These are phyloP conservation scores for Pangasius krempfi DNA, from an alignment of 2,797 vertebrate species.

Conservation along the genomic window DNA sequence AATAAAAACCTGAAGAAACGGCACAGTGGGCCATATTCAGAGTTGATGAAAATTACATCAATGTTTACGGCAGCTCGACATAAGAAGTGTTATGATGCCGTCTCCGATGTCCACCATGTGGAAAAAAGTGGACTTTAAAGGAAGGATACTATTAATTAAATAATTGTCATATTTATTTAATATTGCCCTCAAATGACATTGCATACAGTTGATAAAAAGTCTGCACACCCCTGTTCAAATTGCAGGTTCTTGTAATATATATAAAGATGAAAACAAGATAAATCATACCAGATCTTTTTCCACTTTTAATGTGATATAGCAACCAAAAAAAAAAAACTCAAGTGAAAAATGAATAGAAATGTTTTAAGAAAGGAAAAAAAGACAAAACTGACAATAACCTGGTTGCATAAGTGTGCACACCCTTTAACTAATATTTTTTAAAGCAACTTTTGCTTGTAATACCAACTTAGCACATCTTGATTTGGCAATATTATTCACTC, in stretches of 20 bases:
- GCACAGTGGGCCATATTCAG: background rate
- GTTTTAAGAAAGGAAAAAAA: too few relatives aligned
- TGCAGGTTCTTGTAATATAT: background rate
- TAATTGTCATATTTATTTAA: background rate
- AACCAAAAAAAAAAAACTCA: background rate
- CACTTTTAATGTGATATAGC: background rate
- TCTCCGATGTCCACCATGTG: background rate
- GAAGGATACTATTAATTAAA: background rate
- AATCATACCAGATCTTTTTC: background rate
- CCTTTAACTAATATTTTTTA: background rate
- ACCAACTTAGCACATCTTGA: background rate
- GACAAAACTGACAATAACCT: background rate
- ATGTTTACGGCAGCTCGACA: background rate
- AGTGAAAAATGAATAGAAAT: background rate
- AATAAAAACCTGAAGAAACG: background rate
- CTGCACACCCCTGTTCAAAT: background rate
- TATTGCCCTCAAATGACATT: background rate
- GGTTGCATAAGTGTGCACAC: background rate
- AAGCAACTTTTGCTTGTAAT: background rate
- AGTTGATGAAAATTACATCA: background rate
- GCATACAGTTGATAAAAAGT: background rate
- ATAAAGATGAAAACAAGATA: background rate
- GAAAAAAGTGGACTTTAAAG: background rate
- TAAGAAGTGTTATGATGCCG: background rate
- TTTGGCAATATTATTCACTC: background rate